These are phyloP conservation scores for Lepidonotus clava DNA, from an alignment of 2,888 invertebrate genomes.

Conservation along the genomic window DNA sequence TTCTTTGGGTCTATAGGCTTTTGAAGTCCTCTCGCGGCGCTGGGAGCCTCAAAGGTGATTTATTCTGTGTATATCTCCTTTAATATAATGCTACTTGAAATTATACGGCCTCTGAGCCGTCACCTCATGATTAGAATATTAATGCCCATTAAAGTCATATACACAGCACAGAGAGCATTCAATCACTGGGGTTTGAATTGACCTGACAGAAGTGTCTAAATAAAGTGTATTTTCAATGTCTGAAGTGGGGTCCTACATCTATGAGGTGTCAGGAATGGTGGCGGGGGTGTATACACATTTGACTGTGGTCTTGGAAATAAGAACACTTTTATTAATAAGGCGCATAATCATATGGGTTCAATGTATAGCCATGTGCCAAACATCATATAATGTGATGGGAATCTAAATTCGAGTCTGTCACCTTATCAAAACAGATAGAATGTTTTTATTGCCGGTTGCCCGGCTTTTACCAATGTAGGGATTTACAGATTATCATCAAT, in stretches of 20 bases:
- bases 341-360: no score
- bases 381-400: conserved; percentile 8
- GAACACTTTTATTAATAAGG: no score
- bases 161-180: background rate
- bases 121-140: background rate
- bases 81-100: conserved; percentile 1
- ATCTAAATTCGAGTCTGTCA: background rate
- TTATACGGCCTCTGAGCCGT: background rate
- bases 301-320: no score
- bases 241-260: background rate
- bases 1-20: no score
- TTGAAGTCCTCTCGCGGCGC: no score
- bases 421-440: background rate
- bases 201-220: background rate
- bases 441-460: background rate
- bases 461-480: background rate
- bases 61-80: background rate
- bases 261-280: background rate
- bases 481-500: conserved; percentile 12
- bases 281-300: no score
- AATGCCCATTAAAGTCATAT: background rate
- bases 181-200: background rate
- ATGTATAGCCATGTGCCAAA: no score
- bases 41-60: no score
- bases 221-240: conserved; percentile 2